A percentile compares a stretch with the other conserved stretches of the same genome.
phyloP scores from a whole-genome alignment of 2,888 invertebrate species.

The Andrena hattorfiana region DNA sequence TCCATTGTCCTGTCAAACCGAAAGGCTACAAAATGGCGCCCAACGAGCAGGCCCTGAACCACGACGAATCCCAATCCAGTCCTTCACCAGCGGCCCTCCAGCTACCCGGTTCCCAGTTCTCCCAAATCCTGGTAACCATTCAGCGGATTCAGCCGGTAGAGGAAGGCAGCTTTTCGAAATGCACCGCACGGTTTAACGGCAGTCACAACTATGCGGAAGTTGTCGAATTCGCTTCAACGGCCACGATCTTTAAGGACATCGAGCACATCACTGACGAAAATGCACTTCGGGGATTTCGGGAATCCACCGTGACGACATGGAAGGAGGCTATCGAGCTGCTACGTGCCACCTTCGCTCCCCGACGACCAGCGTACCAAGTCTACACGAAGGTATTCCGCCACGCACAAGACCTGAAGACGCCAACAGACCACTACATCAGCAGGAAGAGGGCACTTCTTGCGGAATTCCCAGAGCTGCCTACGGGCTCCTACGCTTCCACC shows the following conservation, averaged over 20 bases:
- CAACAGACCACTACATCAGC: neutral
- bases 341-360: neutral
- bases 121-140: too few relatives aligned
- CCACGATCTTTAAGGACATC: neutral
- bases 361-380: neutral
- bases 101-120: too few relatives aligned
- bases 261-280: neutral
- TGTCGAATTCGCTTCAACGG: neutral
- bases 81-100: too few relatives aligned
- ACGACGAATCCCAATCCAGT: too few relatives aligned
- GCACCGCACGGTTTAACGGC: neutral
- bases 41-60: too few relatives aligned
- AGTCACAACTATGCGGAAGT: neutral
- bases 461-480: neutral
- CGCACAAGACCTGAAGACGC: neutral
- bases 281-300: neutral
- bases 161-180: neutral
- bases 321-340: neutral
- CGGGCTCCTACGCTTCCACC: neutral
- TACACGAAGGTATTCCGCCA: neutral
- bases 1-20: too few relatives aligned
- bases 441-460: neutral
- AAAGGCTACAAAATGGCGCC: too few relatives aligned
- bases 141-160: too few relatives aligned
- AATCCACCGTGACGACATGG: neutral